These are phyloP conservation scores for Steinernema hermaphroditum DNA, from an alignment of 2,888 invertebrate genomes.

Conservation along the genomic window DNA sequence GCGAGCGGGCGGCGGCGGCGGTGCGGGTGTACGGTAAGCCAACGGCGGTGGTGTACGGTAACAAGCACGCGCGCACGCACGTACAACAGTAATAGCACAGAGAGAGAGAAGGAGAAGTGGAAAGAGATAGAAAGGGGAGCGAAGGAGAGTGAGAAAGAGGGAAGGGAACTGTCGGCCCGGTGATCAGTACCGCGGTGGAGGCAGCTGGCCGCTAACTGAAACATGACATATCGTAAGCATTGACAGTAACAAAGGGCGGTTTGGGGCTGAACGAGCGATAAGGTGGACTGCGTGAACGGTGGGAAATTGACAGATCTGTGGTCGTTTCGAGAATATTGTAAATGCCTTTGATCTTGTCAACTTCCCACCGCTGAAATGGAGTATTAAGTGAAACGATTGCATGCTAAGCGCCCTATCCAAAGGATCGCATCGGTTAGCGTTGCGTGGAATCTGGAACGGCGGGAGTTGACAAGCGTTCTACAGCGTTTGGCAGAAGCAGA, in stretches of 20 bases:
- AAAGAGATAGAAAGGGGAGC: constrained; percentile 35
- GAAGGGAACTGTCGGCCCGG: constrained; percentile 28
- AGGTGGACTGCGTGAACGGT: neutral
- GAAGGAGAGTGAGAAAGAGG: constrained; percentile 45
- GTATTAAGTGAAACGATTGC: neutral
- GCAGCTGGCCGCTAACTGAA: constrained; percentile 61
- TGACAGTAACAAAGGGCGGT: constrained; percentile 15
- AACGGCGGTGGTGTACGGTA: neutral
- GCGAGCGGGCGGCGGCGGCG: too few species aligned
- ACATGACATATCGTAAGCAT: constrained; percentile 43
- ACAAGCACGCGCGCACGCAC: neutral
- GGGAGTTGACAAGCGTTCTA: neutral
- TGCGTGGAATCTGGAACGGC: neutral
- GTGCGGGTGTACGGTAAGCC: too few species aligned
- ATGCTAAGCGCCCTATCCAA: neutral
- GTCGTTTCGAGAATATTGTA: neutral
- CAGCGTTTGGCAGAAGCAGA: neutral
- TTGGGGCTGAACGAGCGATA: neutral
- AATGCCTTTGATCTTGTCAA: neutral
- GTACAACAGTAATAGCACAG: constrained; percentile 23
- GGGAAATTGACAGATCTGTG: neutral
- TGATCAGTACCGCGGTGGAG: constrained; percentile 43
- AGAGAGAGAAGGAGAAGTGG: constrained; percentile 35
- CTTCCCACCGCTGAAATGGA: neutral
- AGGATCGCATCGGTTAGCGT: neutral